phyloP scores from a whole-genome alignment of 2,113 vertebrate species.

The Crypturellus undulatus region DNA sequence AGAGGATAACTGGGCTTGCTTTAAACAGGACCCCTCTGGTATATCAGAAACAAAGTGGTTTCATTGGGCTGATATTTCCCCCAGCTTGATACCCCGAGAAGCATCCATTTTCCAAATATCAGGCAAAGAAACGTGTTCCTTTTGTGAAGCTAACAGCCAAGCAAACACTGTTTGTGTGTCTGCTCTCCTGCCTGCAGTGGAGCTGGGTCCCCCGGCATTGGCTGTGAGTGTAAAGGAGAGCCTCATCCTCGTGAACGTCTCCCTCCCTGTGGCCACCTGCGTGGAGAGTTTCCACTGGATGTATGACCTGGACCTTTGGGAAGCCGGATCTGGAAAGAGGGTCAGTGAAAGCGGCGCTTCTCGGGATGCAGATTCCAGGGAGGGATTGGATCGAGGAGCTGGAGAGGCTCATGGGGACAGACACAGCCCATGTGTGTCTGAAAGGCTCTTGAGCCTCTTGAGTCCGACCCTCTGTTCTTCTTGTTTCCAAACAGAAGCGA shows the following conservation, averaged over 20 bases:
- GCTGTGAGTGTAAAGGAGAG: neutral
- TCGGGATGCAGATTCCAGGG: too few relatives aligned
- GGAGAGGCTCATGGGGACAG: neutral
- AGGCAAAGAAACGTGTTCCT: neutral
- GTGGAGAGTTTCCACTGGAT: slow-evolving; percentile 28
- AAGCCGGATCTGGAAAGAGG: slow-evolving; percentile 43
- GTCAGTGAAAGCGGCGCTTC: neutral
- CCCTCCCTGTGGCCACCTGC: slow-evolving; percentile 55
- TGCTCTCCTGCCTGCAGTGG: neutral
- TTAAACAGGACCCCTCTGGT: neutral
- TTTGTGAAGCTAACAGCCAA: neutral
- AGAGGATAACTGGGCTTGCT: neutral
- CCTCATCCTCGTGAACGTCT: neutral
- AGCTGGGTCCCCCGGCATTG: slow-evolving; percentile 55
- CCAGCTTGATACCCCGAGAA: neutral
- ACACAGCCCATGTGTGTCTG: neutral
- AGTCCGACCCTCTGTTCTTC: neutral
- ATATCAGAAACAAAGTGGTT: neutral
- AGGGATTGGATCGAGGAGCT: neutral
- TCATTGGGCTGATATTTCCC: neutral
- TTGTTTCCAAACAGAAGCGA: slow-evolving; percentile 25
- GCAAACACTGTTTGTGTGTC: neutral
- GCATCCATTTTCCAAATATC: neutral
- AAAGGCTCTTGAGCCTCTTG: neutral
- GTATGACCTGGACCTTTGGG: slow-evolving; percentile 53